Evolutionary conservation across 2,888 invertebrate species (phyloP).

Genomic region (Erynnis tages): DNA sequence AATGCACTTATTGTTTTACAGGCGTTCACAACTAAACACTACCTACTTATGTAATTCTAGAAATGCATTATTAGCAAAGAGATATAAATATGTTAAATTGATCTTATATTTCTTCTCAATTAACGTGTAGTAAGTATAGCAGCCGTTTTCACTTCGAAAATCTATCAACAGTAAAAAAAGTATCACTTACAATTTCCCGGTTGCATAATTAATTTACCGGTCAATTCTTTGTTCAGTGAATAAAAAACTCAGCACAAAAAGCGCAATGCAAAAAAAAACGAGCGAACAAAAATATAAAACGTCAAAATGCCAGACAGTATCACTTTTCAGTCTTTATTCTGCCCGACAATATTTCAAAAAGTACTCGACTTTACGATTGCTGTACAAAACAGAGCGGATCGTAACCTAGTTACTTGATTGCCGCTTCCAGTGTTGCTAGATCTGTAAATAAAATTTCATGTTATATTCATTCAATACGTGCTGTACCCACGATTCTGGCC

Average conservation of each 20-base stretch:
- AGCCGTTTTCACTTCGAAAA: too few relatives aligned
- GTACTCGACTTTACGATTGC: slow-evolving; percentile 15
- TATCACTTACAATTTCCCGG: too few relatives aligned
- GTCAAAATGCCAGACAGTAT: slow-evolving; percentile 6
- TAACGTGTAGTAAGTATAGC: too few relatives aligned
- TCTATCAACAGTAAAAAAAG: too few relatives aligned
- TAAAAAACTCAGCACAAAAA: background rate
- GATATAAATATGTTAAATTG: too few relatives aligned
- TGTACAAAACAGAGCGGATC: slow-evolving; percentile 11
- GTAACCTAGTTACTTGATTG: slow-evolving; percentile 27
- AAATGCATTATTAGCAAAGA: background rate
- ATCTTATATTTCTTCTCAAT: too few relatives aligned
- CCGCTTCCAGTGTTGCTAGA: slow-evolving; percentile 19
- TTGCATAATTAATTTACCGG: too few relatives aligned
- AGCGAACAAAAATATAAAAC: slow-evolving; percentile 3
- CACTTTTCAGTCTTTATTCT: slow-evolving; percentile 7
- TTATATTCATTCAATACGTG: too few relatives aligned
- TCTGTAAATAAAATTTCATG: slow-evolving; percentile 27
- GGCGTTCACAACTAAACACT: slow-evolving; percentile 14
- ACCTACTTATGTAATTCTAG: slow-evolving; percentile 4
- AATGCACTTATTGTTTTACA: slow-evolving; percentile 24
- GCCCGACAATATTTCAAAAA: slow-evolving; percentile 21
- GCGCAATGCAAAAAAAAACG: background rate
- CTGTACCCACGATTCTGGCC: too few relatives aligned
- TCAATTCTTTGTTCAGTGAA: background rate